A percentile compares a stretch with the other conserved stretches of the same genome.
These are phyloP conservation scores for Penaeus japonicus DNA, from an alignment of 1,140 invertebrate genomes.

Conservation along the genomic window DNA sequence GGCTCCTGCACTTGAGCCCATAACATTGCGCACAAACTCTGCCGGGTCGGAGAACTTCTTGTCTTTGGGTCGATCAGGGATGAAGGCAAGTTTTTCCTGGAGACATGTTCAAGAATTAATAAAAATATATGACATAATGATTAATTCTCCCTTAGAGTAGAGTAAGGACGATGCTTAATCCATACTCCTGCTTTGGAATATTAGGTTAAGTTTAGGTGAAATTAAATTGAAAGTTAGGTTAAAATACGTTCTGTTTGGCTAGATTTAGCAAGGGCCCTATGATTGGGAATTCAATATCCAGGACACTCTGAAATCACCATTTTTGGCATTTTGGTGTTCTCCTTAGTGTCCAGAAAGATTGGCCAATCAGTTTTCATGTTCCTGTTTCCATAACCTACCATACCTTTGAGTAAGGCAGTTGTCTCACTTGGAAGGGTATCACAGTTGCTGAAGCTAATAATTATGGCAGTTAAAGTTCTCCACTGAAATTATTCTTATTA, in stretches of 20 bases:
- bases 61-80: constrained; percentile 83
- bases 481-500: too few relatives aligned
- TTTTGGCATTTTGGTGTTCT: background rate
- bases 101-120: background rate
- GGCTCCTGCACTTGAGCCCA: constrained; percentile 97
- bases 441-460: too few relatives aligned
- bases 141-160: background rate
- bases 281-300: too few relatives aligned
- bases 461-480: background rate
- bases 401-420: too few relatives aligned
- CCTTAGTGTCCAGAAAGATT: too few relatives aligned
- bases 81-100: constrained; percentile 85
- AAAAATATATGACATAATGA: background rate
- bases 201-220: too few relatives aligned
- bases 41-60: constrained; percentile 80
- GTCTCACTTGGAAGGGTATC: too few relatives aligned
- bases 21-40: constrained; percentile 96
- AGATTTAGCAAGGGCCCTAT: background rate
- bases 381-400: too few relatives aligned
- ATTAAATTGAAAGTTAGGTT: background rate
- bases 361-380: too few relatives aligned
- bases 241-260: background rate
- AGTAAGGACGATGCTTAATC: too few relatives aligned
- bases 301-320: too few relatives aligned
- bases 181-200: background rate